Conservation (phyloP, 2,113 vertebrate genomes). For the human region DNA sequence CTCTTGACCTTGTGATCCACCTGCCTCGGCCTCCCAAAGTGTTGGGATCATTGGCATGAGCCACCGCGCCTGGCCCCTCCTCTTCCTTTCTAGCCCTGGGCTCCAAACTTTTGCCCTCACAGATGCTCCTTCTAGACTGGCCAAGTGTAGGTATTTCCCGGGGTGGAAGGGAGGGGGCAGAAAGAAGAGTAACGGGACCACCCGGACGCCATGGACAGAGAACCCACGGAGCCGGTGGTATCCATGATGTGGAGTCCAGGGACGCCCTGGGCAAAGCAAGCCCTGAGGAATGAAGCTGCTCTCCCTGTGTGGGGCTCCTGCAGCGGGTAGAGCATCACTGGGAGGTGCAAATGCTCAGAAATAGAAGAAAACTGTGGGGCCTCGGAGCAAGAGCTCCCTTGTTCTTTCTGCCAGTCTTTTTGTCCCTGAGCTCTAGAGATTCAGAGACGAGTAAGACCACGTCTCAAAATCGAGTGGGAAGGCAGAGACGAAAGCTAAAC, state of each 20-base stretch:
- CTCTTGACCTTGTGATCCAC: too few species aligned
- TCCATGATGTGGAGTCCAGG: rapidly evolving
- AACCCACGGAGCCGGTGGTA: neutral
- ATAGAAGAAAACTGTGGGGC: neutral
- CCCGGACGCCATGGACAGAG: neutral
- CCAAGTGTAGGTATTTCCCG: neutral
- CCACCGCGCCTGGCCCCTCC: neutral
- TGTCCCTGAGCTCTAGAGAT: neutral
- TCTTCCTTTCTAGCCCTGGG: neutral
- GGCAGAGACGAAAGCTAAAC: neutral
- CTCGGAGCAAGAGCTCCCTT: too few species aligned
- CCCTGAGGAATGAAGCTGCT: rapidly evolving
- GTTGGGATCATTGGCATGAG: too few species aligned
- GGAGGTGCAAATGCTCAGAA: neutral
- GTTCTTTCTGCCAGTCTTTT: neutral
- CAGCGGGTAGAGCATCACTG: rapidly evolving
- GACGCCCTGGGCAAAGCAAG: neutral
- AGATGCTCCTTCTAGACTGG: neutral
- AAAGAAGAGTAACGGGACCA: neutral
- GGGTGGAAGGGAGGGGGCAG: rapidly evolving
- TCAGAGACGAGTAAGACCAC: neutral
- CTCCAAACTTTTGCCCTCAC: too few species aligned
- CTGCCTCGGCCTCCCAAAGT: too few species aligned
- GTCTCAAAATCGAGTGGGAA: neutral
- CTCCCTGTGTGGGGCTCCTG: neutral